Conservation (phyloP, 1,140 invertebrate genomes). For the Lordiphosa stackelbergi region DNA sequence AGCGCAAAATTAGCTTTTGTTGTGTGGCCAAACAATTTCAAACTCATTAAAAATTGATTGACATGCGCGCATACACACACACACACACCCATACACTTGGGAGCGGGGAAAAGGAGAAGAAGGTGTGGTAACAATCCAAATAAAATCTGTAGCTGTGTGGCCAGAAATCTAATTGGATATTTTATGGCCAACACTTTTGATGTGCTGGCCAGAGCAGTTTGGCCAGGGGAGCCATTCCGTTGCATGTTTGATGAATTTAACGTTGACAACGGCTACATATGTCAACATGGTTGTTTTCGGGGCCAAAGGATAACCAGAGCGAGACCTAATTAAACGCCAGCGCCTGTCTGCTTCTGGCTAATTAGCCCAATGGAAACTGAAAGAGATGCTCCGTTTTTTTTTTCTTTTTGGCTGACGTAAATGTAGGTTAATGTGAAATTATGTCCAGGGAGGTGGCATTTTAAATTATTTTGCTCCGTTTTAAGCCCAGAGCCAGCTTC, state of each 20-base stretch:
- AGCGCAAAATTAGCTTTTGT: constrained; percentile 39
- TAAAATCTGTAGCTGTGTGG: constrained; percentile 34
- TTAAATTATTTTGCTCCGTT: constrained; percentile 42
- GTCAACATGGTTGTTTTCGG: constrained; percentile 29
- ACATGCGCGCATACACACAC: constrained; percentile 23
- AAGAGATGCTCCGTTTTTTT: constrained; percentile 23
- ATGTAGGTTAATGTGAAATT: constrained; percentile 67
- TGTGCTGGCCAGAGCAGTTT: constrained; percentile 34
- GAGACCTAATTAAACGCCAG: constrained; percentile 70
- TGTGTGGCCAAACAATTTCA: constrained; percentile 57
- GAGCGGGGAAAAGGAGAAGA: constrained; percentile 1
- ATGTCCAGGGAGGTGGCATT: constrained; percentile 36
- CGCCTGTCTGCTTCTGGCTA: constrained; percentile 40
- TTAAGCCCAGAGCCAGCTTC: constrained; percentile 26
- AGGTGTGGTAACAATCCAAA: constrained; percentile 19
- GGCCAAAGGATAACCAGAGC: constrained; percentile 23
- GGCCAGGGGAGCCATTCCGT: constrained; percentile 56
- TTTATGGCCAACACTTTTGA: constrained; percentile 68
- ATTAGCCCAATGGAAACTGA: constrained; percentile 35
- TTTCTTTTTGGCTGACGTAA: constrained; percentile 7
- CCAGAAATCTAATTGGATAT: constrained; percentile 69
- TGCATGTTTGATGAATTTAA: constrained; percentile 68
- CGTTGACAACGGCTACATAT: constrained; percentile 46
- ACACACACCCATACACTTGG: background rate
- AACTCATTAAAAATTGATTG: constrained; percentile 76